Evolutionary conservation across 2,888 invertebrate species (phyloP), one percentile per base, ranked within the genome.

Genomic region (Augochlorella aurata): DNA sequence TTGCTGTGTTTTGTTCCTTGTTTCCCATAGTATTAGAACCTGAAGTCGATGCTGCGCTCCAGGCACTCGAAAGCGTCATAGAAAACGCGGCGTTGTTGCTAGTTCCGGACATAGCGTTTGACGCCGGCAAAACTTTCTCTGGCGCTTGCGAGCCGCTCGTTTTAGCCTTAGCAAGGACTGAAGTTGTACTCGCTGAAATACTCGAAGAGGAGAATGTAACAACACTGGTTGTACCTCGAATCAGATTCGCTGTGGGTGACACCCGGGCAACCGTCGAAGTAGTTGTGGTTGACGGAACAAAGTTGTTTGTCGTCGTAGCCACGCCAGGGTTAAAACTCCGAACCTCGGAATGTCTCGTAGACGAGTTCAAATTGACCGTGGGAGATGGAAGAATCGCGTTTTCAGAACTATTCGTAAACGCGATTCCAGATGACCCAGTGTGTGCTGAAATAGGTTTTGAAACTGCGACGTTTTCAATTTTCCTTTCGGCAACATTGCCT

Each of bases 401-500:
- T 68, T 14, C 10, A 9, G 52, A 54, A 69, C 49, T 44, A 24
- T 38, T 29, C 16, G 74, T 44, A 2, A 29, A 52, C n/a, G 54
- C 14, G 21, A 21, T 50, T 21, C 9, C 63, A 0, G 45, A 0
- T n/a, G 65, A n/a, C 7, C 45, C 24, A 21, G 5, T n/a, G 14
- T 9, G 12, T 21, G n/a, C 18, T 21, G 44, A 50, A 18, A 8
- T 12, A 4, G 67, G 18, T 29, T 67, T 67, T 0, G 45, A 18
- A 7, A 24, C 3, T 2, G 52, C 12, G 9, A 5, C 7, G 38
- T 12, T 76, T 7, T 66, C 69, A 4, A 14, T 29, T 47, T 74
- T 81, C 10, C 63, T 73, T 47, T 79, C 76, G 0, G 58, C 21
- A 24, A 24, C 24, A 8, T 54, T 54, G 21, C 29, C 50, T 21